Percentiles rank a stretch among this genome's conserved stretches.
Evolutionary conservation across 2,113 vertebrate species (phyloP).

Genomic region (Syngnathus scovelli): DNA sequence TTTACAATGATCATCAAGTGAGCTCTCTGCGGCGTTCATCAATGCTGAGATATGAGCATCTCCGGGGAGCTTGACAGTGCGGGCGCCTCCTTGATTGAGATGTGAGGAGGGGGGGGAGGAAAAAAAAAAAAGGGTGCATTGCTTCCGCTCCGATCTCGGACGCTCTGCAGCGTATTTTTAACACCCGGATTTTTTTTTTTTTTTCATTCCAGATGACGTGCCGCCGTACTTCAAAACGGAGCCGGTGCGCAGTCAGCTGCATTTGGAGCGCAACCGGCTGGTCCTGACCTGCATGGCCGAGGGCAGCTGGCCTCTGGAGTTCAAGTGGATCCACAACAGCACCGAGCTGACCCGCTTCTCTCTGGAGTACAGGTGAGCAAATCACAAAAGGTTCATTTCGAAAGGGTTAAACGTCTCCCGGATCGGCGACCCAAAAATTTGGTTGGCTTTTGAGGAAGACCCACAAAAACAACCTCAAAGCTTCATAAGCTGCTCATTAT

Average conservation of each 20-base stretch:
- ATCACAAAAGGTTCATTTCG: not conserved
- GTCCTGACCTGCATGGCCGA: conserved; percentile 98
- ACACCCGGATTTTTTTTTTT: not conserved
- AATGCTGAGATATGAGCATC: conserved; percentile 49
- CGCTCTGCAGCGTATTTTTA: conserved; percentile 32
- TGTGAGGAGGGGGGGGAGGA: conserved; percentile 22
- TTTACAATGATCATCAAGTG: conserved; percentile 71
- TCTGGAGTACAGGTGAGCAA: conserved; percentile 86
- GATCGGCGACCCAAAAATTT: not conserved
- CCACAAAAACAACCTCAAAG: no score
- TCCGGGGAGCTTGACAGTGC: conserved; percentile 34
- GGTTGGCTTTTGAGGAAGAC: no score
- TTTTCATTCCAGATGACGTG: conserved; percentile 80
- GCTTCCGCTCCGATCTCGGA: not conserved
- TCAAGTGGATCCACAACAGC: conserved; percentile 96
- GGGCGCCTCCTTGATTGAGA: conserved; percentile 44
- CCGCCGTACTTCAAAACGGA: conserved; percentile 98
- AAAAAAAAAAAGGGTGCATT: conserved; percentile 36
- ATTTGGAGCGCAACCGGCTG: conserved; percentile 93
- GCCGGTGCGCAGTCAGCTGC: conserved; percentile 87
- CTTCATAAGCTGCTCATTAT: no score
- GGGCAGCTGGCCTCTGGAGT: conserved; percentile 98
- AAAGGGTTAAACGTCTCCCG: not conserved
- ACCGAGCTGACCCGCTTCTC: conserved; percentile 91
- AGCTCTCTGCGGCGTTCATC: conserved; percentile 45